Base-by-base conservation (phyloP, 2,888 invertebrate genomes). In the Ennomos quercinarius region DNA sequence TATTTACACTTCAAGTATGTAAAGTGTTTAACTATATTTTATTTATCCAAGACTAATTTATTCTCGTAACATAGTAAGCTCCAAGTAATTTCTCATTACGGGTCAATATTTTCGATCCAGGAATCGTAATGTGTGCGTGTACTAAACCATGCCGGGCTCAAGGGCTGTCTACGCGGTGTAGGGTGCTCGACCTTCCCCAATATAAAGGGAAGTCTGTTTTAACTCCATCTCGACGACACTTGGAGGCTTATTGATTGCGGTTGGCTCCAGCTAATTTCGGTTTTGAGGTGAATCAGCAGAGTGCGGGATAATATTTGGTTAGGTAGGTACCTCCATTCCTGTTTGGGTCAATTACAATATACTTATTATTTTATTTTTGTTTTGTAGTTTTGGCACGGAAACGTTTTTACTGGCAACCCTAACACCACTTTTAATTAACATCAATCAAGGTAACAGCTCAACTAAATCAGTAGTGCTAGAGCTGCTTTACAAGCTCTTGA, bases 171-270 rank as follows among this genome's bases (percentile, higher is more conserved):
- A 78, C 78, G 77, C 73, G 59, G 51, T 86, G 84, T 86, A 89
- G 90, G 81, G 87, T 77, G 47, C 90, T 91, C 88, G 86, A 89
- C 89, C 87, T 89, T 90, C 83, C 87, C 81, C 84, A 87, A 89
- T 87, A 83, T 86, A 87, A 87, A 88, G 86, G 84, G 81, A 86
- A 74, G 78, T 84, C 86, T 85, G 86, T 86, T 84, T 82, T 89
- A 90, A 88, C 88, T 87, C 83, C 84, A 88, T 89, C 88, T 86
- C 77, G 74, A 74, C 76, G 74, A 72, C 74, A 78, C 82, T 81
- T 51, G 48, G 72, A 67, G 65, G 73, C 73, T 76, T 79, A 86
- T 85, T 86, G 86, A 86, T 84, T 81, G 72, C 70, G 62, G 61
- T 59, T 47, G 69, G 60, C 59, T 65, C 57, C 50, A 54, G 49